phyloP scores from a whole-genome alignment of 2,113 vertebrate genomes.

The Pteruthius melanotis region DNA sequence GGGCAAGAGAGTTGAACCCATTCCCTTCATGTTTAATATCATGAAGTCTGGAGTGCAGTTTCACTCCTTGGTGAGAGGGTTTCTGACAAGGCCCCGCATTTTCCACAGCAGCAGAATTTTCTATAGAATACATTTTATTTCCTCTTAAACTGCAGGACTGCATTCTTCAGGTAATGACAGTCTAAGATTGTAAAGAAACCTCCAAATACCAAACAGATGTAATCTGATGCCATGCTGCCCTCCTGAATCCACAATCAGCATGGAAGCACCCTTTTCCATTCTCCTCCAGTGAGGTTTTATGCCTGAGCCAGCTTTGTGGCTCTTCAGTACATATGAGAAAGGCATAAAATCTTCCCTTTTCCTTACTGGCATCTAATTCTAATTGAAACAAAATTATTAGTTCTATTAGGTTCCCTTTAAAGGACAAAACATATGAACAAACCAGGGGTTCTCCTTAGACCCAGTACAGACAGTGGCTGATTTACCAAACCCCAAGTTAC shows the following conservation, averaged over 20 bases:
- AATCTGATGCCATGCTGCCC: not conserved
- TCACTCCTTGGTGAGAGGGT: not conserved
- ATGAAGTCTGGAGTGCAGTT: not conserved
- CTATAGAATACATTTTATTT: not conserved
- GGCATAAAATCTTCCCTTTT: not conserved
- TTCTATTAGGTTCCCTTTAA: not conserved
- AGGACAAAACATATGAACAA: not conserved
- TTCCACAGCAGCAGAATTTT: not conserved
- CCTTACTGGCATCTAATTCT: not conserved
- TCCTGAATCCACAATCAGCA: not conserved
- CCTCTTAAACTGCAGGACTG: not conserved
- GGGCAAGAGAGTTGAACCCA: slow-evolving; percentile 23
- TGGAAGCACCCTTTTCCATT: not conserved
- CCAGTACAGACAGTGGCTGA: not conserved
- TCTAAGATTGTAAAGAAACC: not conserved
- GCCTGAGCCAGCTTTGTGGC: not conserved
- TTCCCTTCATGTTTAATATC: not conserved
- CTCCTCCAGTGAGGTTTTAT: not conserved
- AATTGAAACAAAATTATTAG: not conserved
- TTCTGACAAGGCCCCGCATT: not conserved
- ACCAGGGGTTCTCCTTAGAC: not conserved
- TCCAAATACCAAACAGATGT: not conserved
- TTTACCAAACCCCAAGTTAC: not conserved
- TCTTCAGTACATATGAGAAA: not conserved
- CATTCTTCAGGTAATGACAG: not conserved